Base-by-base conservation (phyloP, 2,113 vertebrate species). In the Muntiacus reevesi region DNA sequence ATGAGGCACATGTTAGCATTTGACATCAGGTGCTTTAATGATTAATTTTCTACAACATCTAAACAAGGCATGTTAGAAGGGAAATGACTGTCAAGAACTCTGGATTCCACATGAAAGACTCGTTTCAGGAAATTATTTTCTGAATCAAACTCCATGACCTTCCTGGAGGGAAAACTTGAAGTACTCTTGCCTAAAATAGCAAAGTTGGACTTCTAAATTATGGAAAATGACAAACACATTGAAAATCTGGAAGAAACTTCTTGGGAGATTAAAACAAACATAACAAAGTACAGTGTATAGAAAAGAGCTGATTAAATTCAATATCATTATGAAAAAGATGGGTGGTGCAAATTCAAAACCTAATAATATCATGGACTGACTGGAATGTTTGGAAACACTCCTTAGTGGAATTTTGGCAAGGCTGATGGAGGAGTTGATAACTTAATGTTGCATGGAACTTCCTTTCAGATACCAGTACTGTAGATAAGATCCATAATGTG, bases 151-250 rank as follows among this genome's bases (percentile, higher is more conserved):
- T 97, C 36, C 8, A 76, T 87, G 76, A 91, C 47, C 82, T 98
- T 57, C 28, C 94, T 95, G 30, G 92, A 96, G 62, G 62, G 57
- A 97, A 95, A 87, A 88, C 28, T 95, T 98, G 90, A 98, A 97
- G 55, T 17, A 83, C 45, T 94, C 76, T 90, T 96, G 79, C 95
- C 81, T 96, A 91, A 96, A 98, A 97, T 95, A 98, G 97, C 67
- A 95, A 97, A 97, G 59, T 87, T 89, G 71, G 79, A 98, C 40
- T 91, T 96, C 54, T 91, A 94, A 97, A 95, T 97, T 96, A 96
- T 84, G 28, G 92, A 96, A 97, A 98, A 97, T 96, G 94, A 97
- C 89, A 97, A 98, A 98, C 97, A 97, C 83, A 97, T 98, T 98
- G 94, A 93, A 97, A 98, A 96, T 88, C 78, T 96, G 95, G 95